Base-by-base conservation (phyloP, 2,113 vertebrate species). In the Thalassoma bifasciatum region DNA sequence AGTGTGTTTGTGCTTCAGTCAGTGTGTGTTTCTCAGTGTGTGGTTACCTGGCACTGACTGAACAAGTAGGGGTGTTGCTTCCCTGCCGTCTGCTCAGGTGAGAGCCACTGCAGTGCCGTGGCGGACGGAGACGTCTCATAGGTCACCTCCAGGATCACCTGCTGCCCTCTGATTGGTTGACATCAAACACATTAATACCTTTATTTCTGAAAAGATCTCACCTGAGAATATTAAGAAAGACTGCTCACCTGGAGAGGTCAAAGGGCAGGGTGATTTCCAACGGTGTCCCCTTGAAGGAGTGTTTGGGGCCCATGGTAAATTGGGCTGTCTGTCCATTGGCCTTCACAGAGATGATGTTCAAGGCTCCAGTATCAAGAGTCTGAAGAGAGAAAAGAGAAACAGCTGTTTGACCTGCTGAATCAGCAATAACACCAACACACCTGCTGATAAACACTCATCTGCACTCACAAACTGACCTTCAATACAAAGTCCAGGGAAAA, bases 21-120 rank as follows among this genome's bases (percentile, higher is more conserved):
- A 4, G 3, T 30, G 30, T 30, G 30, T 4, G 30, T 6, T 4
- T 30, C 30, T 30, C 30, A 30, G 30, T 30, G 30, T 30, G 30
- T 30, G 16, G 46, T 66, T 57, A 91, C 91, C 90, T 92, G 91
- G 92, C 97, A 99, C 75, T 99, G 98, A 86, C 97, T 99, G 90
- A 99, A 99, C 80, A 99, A 96, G 89, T 96, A 99, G 0, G 98
- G 97, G 3, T 96, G 93, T 8, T 93, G 88, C 87, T 97, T 99
- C 40, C 98, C 98, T 0, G 97, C 97, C 2, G 98, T 99, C 89
- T 99, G 98, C 21, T 94, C 94, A 10, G 97, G 95, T 23, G 90
- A 93, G 81, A 99, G 95, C 97, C 98, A 99, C 69, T 99, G 98
- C 66, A 99, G 95, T 10, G 97, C 97, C 4, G 94, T 93, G 1